Evolutionary conservation across 1,140 invertebrate species (phyloP).

Genomic region (Lepidurus packardi): DNA sequence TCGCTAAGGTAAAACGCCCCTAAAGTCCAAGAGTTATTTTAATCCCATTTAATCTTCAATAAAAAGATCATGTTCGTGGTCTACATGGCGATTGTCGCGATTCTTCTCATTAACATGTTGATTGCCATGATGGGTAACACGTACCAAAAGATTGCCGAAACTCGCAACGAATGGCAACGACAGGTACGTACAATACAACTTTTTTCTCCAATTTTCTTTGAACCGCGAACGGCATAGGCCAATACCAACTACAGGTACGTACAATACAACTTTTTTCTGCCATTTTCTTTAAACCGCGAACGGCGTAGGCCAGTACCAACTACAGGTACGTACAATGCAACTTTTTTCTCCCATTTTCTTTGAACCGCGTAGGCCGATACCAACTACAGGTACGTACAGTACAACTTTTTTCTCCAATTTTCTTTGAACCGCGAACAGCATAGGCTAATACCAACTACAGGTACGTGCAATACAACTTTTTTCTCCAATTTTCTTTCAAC

Average conservation of each 20-base stretch:
- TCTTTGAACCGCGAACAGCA: not conserved
- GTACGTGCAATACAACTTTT: slow-evolving; percentile 47
- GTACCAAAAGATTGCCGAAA: slow-evolving; percentile 95
- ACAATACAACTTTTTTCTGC: slow-evolving; percentile 22
- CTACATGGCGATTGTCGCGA: slow-evolving; percentile 93
- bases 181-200: slow-evolving; percentile 58
- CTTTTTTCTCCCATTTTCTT: not conserved
- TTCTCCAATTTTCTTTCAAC: not conserved
- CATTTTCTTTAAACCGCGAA: not conserved
- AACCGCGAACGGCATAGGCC: not conserved
- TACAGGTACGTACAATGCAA: slow-evolving; percentile 63
- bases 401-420: not conserved
- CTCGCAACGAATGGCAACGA: slow-evolving; percentile 95
- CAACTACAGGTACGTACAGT: slow-evolving; percentile 72
- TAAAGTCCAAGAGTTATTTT: too few relatives aligned
- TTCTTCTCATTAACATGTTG: slow-evolving; percentile 94
- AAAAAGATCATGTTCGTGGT: slow-evolving; percentile 78
- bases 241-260: slow-evolving; percentile 74
- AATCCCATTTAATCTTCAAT: too few relatives aligned
- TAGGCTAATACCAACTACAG: slow-evolving; percentile 66
- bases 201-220: not conserved
- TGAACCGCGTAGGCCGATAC: not conserved
- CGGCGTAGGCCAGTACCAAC: slow-evolving; percentile 51
- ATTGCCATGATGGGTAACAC: slow-evolving; percentile 99
- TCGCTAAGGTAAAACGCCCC: slow-evolving; percentile 67